Evolutionary conservation across 2,113 vertebrate species (phyloP), one percentile per base, ranked within the genome.

Genomic region (Ovibos moschatus): DNA sequence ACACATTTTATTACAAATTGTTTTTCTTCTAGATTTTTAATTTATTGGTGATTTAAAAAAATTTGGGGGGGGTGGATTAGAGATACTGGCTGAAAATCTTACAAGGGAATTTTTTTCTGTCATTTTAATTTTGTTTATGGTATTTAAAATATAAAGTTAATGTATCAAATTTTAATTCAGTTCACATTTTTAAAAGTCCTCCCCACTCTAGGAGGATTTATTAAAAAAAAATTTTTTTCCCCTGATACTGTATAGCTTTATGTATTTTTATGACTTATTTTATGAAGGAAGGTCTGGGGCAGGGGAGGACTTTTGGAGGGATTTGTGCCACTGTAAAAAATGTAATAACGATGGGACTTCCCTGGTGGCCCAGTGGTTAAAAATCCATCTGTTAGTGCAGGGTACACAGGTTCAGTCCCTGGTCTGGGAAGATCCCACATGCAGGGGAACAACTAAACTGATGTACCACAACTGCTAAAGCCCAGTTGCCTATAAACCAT

Each of bases 81-180:
- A 40, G 33, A 51, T 71, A 90, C 43, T 88, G 33, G 40, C 10
- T 50, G 9, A 58, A 64, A 87, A 64, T 90, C 33, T 78, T 91
- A 87, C 12, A 96, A 55, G 23, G 92, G 78, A 83, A 76, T 83
- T 89, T 60, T 50, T 50, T 51, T 40, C 12, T 16, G 85, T 40
- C 58, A 55, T 28, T 91, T 55, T 97, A 40, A 74, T 64, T 78
- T 94, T 84, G n/a, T 91, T 96, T 71, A 62, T 86, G 47, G 55
- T 95, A 19, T 96, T 92, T 81, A 81, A 94, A 89, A 74, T 89
- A 81, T n/a, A 25, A 74, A 62, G n/a, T 71, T 94, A 53, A 88
- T 51, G 1, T 62, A 19, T 30, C 23, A 25, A 79, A 64, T 91
- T 93, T 51, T 82, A 33, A 82, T 82, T 55, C 62, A 36, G 64